Conservation (phyloP, 2,888 invertebrate genomes). For the Ophion costatus region DNA sequence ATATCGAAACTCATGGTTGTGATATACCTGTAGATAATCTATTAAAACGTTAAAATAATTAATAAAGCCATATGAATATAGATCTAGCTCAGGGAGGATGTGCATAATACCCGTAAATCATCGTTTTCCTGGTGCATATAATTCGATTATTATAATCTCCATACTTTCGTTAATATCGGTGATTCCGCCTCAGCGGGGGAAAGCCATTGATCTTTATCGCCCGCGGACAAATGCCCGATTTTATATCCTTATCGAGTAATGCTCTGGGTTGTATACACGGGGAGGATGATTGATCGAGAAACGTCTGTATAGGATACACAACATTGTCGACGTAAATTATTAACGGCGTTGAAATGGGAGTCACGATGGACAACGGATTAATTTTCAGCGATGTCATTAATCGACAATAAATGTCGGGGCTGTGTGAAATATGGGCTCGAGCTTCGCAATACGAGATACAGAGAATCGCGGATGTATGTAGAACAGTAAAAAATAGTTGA, state of each 20-base stretch:
- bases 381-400: constrained; percentile 38
- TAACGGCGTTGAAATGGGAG: not conserved
- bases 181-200: not conserved
- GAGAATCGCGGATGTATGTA: not conserved
- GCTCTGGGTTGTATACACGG: not conserved
- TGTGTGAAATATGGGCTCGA: not conserved
- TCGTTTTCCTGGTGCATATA: not conserved
- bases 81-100: too few species aligned
- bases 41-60: too few species aligned
- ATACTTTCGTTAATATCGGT: not conserved
- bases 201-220: not conserved
- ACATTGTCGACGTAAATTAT: not conserved
- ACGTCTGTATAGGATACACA: not conserved
- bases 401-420: constrained; percentile 22
- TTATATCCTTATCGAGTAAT: not conserved
- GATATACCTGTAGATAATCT: too few species aligned
- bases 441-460: constrained; percentile 2
- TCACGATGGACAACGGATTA: constrained; percentile 19
- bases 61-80: too few species aligned
- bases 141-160: not conserved
- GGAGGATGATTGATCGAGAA: constrained; percentile 11
- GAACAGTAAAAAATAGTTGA: not conserved
- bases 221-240: not conserved
- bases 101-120: not conserved
- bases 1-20: too few species aligned